phyloP scores from a whole-genome alignment of 2,888 invertebrate genomes.

The Timema cristinae region DNA sequence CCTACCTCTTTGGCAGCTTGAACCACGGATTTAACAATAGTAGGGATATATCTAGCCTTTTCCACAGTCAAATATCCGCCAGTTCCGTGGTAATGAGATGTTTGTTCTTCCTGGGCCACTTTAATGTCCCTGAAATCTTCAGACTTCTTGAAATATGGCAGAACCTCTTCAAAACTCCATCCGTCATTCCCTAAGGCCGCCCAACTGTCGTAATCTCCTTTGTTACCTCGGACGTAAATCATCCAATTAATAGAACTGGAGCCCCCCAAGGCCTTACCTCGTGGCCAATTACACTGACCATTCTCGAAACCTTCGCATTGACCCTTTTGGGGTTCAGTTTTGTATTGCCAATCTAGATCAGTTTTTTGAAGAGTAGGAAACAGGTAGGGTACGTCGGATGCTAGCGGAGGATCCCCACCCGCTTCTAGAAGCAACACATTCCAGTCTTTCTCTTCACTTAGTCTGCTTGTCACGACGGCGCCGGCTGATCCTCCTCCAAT shows the following conservation, averaged over 20 bases:
- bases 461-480: conserved; percentile 48
- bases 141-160: conserved; percentile 46
- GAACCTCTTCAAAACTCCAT: conserved; percentile 54
- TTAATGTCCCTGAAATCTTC: conserved; percentile 49
- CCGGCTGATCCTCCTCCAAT: conserved; percentile 52
- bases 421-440: conserved; percentile 45
- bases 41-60: conserved; percentile 48
- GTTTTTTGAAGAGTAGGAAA: conserved; percentile 34
- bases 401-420: conserved; percentile 43
- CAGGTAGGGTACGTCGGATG: conserved; percentile 24
- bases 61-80: conserved; percentile 50
- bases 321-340: conserved; percentile 46
- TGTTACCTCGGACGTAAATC: conserved; percentile 61
- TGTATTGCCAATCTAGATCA: conserved; percentile 48
- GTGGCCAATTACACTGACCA: conserved; percentile 50
- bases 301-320: conserved; percentile 42
- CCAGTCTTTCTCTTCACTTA: conserved; percentile 41
- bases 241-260: conserved; percentile 60
- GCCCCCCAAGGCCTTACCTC: conserved; percentile 64
- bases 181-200: conserved; percentile 54
- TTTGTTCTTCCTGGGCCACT: conserved; percentile 52
- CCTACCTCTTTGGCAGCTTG: conserved; percentile 50
- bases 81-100: conserved; percentile 47
- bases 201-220: conserved; percentile 63
- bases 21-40: conserved; percentile 44